Percentiles rank a stretch among this genome's conserved stretches.
phyloP scores from a whole-genome alignment of 2,888 invertebrate species.

The Andrena bicolor region DNA sequence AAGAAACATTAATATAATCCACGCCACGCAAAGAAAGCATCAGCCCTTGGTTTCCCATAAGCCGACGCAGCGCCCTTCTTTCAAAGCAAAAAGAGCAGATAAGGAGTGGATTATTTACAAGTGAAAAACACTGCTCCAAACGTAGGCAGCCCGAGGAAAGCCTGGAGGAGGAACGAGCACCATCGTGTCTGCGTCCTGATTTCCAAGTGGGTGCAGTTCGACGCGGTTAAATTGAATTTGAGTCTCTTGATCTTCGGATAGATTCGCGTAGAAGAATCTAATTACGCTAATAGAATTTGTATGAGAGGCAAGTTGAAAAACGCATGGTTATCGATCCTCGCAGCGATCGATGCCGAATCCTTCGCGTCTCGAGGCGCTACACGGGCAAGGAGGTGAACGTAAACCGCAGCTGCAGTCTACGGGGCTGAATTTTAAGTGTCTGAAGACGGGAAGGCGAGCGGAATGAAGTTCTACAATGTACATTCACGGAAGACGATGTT shows the following conservation, averaged over 20 bases:
- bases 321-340: background rate
- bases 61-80: background rate
- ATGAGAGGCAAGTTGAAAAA: slow-evolving; percentile 11
- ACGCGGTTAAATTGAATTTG: slow-evolving; percentile 22
- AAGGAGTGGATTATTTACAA: slow-evolving; percentile 6
- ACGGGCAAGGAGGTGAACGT: background rate
- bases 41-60: too few relatives aligned
- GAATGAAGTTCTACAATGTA: slow-evolving; percentile 33
- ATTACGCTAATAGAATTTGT: slow-evolving; percentile 27
- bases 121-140: background rate
- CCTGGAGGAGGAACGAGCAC: background rate
- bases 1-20: too few relatives aligned
- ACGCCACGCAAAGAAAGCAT: too few relatives aligned
- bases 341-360: background rate
- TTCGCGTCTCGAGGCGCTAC: background rate
- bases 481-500: background rate
- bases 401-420: background rate
- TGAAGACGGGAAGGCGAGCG: background rate
- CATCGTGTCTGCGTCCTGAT: background rate
- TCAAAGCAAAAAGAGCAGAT: background rate
- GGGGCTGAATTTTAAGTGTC: slow-evolving; percentile 23
- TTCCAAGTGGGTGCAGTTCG: background rate
- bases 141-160: background rate
- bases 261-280: slow-evolving; percentile 1
- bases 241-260: slow-evolving; percentile 14